Evolutionary conservation across 2,888 invertebrate genomes (phyloP), one percentile per base, ranked within the genome.

Genomic region (Torymus auratus): DNA sequence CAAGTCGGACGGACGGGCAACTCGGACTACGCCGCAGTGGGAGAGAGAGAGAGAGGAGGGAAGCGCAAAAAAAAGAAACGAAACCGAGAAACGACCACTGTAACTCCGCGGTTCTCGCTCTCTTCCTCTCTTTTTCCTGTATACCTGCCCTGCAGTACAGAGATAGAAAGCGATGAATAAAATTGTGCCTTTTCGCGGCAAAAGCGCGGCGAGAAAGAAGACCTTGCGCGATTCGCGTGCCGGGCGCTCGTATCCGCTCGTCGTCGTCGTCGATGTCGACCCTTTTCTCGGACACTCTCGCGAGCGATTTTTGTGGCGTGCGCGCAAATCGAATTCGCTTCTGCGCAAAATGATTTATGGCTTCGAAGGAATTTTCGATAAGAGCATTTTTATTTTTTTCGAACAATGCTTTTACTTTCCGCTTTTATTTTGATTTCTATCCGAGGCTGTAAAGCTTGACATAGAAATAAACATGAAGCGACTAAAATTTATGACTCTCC

Each of bases 181-280:
- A 73, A 73, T 72, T 55, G 14, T 41, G 11, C 4, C 4, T 28
- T 55, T 69, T 56, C 64, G 41, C 55, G n/a, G 28, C 64, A 64
- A 61, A 58, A 53, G 17, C 15, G 5, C 11, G 20, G 15, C 23
- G 15, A 74, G 56, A 28, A 55, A 70, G 50, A 23, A 71, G 23
- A 64, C 55, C 28, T 73, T 73, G 64, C 55, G 71, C 41, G 15
- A 55, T 56, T 74, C 55, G 73, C 64, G 73, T 73, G 73, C 15
- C 55, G 23, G n/a, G 64, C 13, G 41, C 55, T 64, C 64, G 62
- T 64, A 61, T 62, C 56, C 53, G 52, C 5, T 1, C 14, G 14
- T 13, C 15, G 58, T 20, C 20, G 20, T 61, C 61, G 20, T 23
- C 41, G 41, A 7, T 7, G 41, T 61, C 61, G 0, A 23, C 10